Conservation (phyloP, 1,140 invertebrate genomes). For the Pachyrhynchus sulphureomaculatus region DNA sequence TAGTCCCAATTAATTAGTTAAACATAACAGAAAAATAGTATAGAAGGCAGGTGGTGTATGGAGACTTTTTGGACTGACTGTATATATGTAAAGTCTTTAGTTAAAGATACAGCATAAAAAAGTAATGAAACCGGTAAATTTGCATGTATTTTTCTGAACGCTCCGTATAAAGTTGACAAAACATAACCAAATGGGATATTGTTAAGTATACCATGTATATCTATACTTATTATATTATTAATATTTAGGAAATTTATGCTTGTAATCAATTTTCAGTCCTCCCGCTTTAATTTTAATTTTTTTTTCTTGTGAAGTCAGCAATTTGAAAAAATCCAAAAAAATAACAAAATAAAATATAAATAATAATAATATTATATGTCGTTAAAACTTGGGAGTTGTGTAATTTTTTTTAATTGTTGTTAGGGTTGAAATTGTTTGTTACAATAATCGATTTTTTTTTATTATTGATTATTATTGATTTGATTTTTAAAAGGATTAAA, state of each 20-base stretch:
- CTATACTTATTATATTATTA: constrained; percentile 29
- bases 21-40: too few species aligned
- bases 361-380: constrained; percentile 20
- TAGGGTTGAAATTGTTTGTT: constrained; percentile 10
- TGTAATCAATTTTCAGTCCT: constrained; percentile 29
- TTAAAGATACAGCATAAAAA: too few species aligned
- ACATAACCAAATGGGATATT: neutral
- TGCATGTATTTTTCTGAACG: too few species aligned
- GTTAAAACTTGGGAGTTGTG: constrained; percentile 27
- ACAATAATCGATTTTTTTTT: constrained; percentile 20
- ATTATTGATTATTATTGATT: neutral
- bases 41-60: too few species aligned
- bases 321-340: constrained; percentile 24
- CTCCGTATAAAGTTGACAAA: too few species aligned
- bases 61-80: too few species aligned
- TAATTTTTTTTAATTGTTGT: constrained; percentile 23
- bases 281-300: too few species aligned
- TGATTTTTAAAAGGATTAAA: neutral
- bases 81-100: too few species aligned
- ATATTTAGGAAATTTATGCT: constrained; percentile 31
- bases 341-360: constrained; percentile 16
- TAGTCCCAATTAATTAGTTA: too few species aligned
- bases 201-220: constrained; percentile 6
- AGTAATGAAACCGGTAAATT: too few species aligned
- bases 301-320: constrained; percentile 25